phyloP scores from a whole-genome alignment of 92 coral and sea anemone genomes.

The Galaxea fascicularis region DNA sequence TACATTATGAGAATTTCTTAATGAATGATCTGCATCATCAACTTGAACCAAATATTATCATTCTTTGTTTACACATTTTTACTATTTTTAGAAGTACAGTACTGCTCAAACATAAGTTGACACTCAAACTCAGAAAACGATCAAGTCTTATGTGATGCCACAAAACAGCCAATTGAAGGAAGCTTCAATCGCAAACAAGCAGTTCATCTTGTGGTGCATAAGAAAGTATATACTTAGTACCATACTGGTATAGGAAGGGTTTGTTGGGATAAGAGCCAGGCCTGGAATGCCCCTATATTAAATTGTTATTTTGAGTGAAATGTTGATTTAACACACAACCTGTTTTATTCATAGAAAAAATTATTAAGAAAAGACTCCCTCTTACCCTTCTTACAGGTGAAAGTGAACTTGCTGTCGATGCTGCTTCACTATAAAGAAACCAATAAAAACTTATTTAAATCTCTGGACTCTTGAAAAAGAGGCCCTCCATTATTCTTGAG shows the following conservation, averaged over 20 bases:
- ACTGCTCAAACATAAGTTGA: background rate
- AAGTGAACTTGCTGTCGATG: slow-evolving; percentile 74
- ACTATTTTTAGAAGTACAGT: background rate
- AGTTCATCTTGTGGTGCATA: too few relatives aligned
- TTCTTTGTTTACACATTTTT: background rate
- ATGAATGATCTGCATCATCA: background rate
- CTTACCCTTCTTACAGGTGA: slow-evolving; percentile 67
- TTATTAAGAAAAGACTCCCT: background rate
- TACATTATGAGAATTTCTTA: background rate
- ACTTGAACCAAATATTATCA: background rate
- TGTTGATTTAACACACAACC: too few relatives aligned
- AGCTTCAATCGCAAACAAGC: too few relatives aligned
- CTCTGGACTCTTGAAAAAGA: background rate
- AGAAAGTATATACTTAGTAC: too few relatives aligned
- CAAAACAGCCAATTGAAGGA: too few relatives aligned
- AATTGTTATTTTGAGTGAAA: too few relatives aligned
- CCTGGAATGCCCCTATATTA: too few relatives aligned
- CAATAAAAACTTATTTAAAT: background rate
- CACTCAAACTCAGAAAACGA: too few relatives aligned
- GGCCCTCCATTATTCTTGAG: background rate
- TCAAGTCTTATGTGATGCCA: too few relatives aligned
- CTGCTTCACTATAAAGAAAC: slow-evolving; percentile 62
- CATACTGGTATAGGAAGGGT: too few relatives aligned
- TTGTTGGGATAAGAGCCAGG: too few relatives aligned
- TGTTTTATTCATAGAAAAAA: too few relatives aligned